Base-by-base conservation (phyloP, 2,888 invertebrate species). In the Plagiodera versicolora region DNA sequence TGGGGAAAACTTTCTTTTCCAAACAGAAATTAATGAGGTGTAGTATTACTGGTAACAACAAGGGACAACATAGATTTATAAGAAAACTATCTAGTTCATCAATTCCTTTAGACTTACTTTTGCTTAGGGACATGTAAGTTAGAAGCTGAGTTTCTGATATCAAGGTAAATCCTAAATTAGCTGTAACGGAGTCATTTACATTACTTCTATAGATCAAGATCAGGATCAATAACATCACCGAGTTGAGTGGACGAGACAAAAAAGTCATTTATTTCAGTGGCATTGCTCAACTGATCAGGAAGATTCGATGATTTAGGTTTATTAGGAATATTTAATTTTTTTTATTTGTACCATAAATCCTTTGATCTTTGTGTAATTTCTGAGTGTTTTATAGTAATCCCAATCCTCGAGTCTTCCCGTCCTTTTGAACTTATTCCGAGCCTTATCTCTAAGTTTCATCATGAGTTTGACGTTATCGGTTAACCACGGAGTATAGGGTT, bases 31-130 rank as follows among this genome's bases (percentile, higher is more conserved):
- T 48, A 48, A 48, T 48, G 3, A 20, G 8, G 19, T 48, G 48
- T 20, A 48, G 8, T 32, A 32, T 32, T 10, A 32, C 11, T 6
- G 8, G 11, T 10, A 6, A 9, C 24, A 28, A 20, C 8, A 1
- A 20, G 9, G 11, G 49, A 24, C 28, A 49, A 24, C 49, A 49
- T 49, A 49, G 8, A 28, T 49, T 49, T 30, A 49, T 49, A 14
- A 49, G 49, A 14, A n/a, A 30, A 20, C 49, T 30, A 28, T 49
- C 49, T 49, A 14, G 4, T 5, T 49, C 49, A 28, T 49, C 49
- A 28, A 49, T 49, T 49, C 28, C 30, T 28, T 49, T 49, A 9
- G 49, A 49, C 28, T 30, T 28, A 49, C 49, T 49, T 49, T 49
- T 14, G 3, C 28, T 49, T 30, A 4, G 49, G 24, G 14, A 28